Percentiles rank a stretch among this genome's conserved stretches.
phyloP scores from a whole-genome alignment of 2,113 vertebrate species.

The Hoplias malabaricus region DNA sequence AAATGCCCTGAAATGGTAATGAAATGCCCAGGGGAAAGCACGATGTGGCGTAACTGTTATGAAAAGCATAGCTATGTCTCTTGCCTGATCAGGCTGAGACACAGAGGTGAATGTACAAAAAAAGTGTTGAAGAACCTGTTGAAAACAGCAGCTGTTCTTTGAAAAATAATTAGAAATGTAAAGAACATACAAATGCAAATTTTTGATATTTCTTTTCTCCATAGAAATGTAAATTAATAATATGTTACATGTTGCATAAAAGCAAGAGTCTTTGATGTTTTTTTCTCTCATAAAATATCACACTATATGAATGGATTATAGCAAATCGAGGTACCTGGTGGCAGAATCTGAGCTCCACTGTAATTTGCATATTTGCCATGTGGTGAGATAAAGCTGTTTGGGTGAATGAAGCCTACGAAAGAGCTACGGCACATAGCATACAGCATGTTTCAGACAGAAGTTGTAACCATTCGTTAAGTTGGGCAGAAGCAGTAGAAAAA shows the following conservation, averaged over 20 bases:
- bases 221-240: no score
- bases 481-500: neutral
- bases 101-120: no score
- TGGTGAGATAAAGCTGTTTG: neutral
- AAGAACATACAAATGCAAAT: no score
- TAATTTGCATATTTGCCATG: neutral
- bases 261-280: no score
- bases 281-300: neutral
- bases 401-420: neutral
- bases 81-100: neutral
- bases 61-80: neutral
- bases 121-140: no score
- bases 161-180: no score
- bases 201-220: no score
- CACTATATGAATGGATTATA: neutral
- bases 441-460: neutral
- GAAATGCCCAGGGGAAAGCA: neutral
- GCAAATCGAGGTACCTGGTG: neutral
- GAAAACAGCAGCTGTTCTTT: no score
- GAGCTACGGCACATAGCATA: neutral
- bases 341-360: neutral
- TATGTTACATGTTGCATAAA: no score
- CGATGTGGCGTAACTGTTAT: neutral
- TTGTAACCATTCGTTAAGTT: neutral
- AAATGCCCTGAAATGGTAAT: conserved; percentile 5